These are phyloP conservation scores for Oophaga sylvatica DNA, from an alignment of 2,797 vertebrate species.

Conservation along the genomic window DNA sequence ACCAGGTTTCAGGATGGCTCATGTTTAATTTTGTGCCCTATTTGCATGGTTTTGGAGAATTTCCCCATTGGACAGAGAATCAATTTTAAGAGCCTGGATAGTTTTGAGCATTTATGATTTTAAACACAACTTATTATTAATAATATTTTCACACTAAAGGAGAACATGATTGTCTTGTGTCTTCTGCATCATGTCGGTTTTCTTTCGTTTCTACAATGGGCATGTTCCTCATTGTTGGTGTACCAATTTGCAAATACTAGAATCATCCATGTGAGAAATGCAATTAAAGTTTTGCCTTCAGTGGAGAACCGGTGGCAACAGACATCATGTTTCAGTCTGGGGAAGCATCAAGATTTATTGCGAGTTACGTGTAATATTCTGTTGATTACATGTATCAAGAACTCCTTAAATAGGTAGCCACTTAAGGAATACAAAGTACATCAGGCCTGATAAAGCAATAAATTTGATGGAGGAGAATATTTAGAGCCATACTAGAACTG, in stretches of 20 bases:
- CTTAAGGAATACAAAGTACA: conserved; percentile 29
- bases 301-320: neutral
- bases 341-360: conserved; percentile 4
- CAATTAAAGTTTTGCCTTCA: neutral
- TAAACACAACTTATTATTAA: no score
- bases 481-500: conserved; percentile 26
- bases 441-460: conserved; percentile 27
- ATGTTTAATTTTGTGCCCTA: no score
- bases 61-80: no score
- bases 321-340: neutral
- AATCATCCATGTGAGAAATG: neutral
- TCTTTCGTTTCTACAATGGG: no score
- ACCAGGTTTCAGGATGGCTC: no score
- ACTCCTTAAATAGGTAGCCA: conserved; percentile 25
- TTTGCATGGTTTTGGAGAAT: no score
- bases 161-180: no score
- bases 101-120: no score
- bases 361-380: conserved; percentile 1
- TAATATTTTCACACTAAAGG: no score
- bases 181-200: no score
- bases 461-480: conserved; percentile 17
- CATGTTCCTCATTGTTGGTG: no score
- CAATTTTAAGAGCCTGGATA: no score
- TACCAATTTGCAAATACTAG: neutral
- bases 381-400: conserved; percentile 32